Evolutionary conservation across 2,113 vertebrate species (phyloP).

Genomic region (Cervus canadensis): DNA sequence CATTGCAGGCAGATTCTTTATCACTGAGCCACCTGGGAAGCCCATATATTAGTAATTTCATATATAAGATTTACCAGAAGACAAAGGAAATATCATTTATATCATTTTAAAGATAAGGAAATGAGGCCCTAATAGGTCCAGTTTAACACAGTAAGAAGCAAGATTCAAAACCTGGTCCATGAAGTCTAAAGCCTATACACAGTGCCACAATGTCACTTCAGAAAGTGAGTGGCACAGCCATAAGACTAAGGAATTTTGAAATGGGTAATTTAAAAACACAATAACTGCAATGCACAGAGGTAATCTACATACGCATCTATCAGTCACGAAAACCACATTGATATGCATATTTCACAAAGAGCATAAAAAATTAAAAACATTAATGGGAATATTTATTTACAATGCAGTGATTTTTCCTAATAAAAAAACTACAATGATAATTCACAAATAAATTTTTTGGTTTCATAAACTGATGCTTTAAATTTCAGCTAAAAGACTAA

Average conservation of each 20-base stretch:
- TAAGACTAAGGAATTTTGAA: not conserved
- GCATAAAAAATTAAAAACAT: not conserved
- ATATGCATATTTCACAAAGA: not conserved
- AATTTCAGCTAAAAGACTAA: not conserved
- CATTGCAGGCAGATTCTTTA: not conserved
- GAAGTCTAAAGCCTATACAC: not conserved
- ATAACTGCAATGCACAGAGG: not conserved
- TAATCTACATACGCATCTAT: not conserved
- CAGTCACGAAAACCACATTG: not conserved
- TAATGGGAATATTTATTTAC: not conserved
- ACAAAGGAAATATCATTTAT: not conserved
- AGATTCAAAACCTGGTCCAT: not conserved
- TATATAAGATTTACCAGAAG: not conserved
- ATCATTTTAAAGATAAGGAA: not conserved
- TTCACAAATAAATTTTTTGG: not conserved
- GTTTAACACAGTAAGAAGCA: not conserved
- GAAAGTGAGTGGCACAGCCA: no score
- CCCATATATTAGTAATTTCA: not conserved
- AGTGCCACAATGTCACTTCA: not conserved
- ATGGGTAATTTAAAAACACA: not conserved
- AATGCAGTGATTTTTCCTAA: not conserved
- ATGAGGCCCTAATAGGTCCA: not conserved
- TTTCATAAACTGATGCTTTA: not conserved
- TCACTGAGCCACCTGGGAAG: not conserved
- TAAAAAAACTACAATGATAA: not conserved